Percentiles rank a stretch among this genome's conserved stretches.
These are phyloP conservation scores for Drosophila sucinea DNA, from an alignment of 1,140 invertebrate genomes.

Conservation along the genomic window DNA sequence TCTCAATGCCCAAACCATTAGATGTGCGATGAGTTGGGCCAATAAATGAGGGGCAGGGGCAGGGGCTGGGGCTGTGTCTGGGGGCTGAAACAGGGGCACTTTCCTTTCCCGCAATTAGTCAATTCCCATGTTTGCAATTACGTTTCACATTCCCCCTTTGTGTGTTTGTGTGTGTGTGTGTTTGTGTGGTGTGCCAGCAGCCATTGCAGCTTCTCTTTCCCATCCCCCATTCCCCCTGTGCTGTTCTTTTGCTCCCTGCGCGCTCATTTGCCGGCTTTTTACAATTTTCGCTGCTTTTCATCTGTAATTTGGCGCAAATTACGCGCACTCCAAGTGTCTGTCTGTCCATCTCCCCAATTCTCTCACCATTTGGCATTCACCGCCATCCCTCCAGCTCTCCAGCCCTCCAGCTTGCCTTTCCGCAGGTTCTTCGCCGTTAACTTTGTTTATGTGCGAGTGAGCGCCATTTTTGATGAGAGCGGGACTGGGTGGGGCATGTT, in stretches of 20 bases:
- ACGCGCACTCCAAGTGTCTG: slow-evolving; percentile 52
- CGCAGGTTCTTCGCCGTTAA: slow-evolving; percentile 42
- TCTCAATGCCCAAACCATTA: slow-evolving; percentile 24
- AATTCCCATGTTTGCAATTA: slow-evolving; percentile 67
- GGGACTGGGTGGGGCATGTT: not conserved
- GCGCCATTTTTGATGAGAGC: not conserved
- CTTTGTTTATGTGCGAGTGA: slow-evolving; percentile 52
- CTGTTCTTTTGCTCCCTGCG: slow-evolving; percentile 5
- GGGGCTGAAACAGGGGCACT: slow-evolving; percentile 7
- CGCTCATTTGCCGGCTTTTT: slow-evolving; percentile 44
- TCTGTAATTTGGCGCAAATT: slow-evolving; percentile 69
- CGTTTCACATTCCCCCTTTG: slow-evolving; percentile 19
- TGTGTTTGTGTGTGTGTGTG: slow-evolving; percentile 5
- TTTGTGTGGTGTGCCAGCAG: not conserved
- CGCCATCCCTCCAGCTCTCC: no score
- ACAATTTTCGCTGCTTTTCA: slow-evolving; percentile 59
- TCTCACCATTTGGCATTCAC: not conserved
- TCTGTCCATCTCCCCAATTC: slow-evolving; percentile 15
- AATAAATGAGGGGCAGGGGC: not conserved
- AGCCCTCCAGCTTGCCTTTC: not conserved
- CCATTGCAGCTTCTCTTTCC: not conserved
- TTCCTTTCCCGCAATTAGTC: slow-evolving; percentile 63
- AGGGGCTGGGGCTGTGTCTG: not conserved
- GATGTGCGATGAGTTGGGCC: not conserved
- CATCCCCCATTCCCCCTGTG: not conserved